Evolutionary conservation across 2,888 invertebrate species (phyloP), one percentile per base, ranked within the genome.

Genomic region (Agrochola lychnidis): DNA sequence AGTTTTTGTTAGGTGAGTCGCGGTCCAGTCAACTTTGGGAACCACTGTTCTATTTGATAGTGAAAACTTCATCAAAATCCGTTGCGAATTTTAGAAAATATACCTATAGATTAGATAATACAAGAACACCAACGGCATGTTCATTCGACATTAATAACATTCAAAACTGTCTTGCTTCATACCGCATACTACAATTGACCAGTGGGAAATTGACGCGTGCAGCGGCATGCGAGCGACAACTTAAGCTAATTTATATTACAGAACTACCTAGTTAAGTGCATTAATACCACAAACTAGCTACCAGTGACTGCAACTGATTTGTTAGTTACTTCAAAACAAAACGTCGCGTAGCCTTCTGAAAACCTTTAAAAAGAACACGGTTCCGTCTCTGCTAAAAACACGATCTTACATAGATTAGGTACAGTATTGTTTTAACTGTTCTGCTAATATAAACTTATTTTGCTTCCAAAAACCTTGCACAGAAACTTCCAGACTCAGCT

Each of bases 401-500:
- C 12, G 30, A 12, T 45, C 9, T 12, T 30, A n/a, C 14, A 30
- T 2, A 42, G 14, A 4, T 36, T 56, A 14, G 3, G 1, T n/a
- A 42, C 10, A 16, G 19, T 51, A 76, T 36, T 51, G 19, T 53
- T 25, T 22, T 59, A 48, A 36, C 40, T 70, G 36, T 53, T n/a
- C 4, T 4, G n/a, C 10, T 53, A 4, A 51, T 12, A 63, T 16
- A 81, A 48, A 66, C 16, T 16, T 45, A 14, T 45, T 64, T 56
- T 53, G 16, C 30, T 51, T 22, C 22, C 59, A 16, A 53, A 67
- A 76, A 36, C 73, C 14, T n/a, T 56, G 30, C 19, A 19, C 6
- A 48, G 57, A 81, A 81, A 56, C 48, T 62, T 62, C 1, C 6
- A 25, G 30, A 25, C 25, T 7, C 16, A 30, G 42, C 14, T 42